Percentiles rank a stretch among this genome's conserved stretches.
Evolutionary conservation across 1,140 invertebrate species (phyloP).

Genomic region (Idris sp.): DNA sequence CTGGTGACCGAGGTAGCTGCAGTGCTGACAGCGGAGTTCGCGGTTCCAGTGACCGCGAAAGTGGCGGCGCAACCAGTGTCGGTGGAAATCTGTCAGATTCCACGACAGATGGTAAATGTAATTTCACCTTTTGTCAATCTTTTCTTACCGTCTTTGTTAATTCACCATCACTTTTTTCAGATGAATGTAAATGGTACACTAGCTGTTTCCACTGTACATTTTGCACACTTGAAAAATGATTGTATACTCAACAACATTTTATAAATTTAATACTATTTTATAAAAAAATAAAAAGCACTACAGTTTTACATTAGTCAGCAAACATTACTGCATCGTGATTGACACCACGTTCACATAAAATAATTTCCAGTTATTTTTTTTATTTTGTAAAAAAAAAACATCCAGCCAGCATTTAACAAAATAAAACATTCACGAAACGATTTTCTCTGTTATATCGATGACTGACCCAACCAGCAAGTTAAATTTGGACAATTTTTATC

Average conservation of each 20-base stretch:
- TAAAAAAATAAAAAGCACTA: too few relatives aligned
- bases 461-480: slow-evolving; percentile 16
- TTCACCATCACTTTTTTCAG: too few relatives aligned
- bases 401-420: not conserved
- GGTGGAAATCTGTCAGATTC: slow-evolving; percentile 88
- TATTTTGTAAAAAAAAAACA: too few relatives aligned
- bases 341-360: too few relatives aligned
- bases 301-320: too few relatives aligned
- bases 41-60: slow-evolving; percentile 88
- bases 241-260: too few relatives aligned
- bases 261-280: too few relatives aligned
- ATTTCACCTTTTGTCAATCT: slow-evolving; percentile 15
- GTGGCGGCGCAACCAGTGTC: slow-evolving; percentile 84
- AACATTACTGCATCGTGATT: too few relatives aligned
- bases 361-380: too few relatives aligned
- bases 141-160: slow-evolving; percentile 17
- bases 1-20: slow-evolving; percentile 89
- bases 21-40: slow-evolving; percentile 91
- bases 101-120: slow-evolving; percentile 83
- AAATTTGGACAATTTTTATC: slow-evolving; percentile 34
- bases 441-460: not conserved
- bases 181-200: too few relatives aligned
- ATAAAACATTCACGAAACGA: slow-evolving; percentile 11
- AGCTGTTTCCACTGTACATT: too few relatives aligned
- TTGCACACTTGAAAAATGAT: too few relatives aligned